Evolutionary conservation across 2,888 invertebrate species (phyloP), one percentile per base, ranked within the genome.

Genomic region (Marasmarcha lunaedactyla): DNA sequence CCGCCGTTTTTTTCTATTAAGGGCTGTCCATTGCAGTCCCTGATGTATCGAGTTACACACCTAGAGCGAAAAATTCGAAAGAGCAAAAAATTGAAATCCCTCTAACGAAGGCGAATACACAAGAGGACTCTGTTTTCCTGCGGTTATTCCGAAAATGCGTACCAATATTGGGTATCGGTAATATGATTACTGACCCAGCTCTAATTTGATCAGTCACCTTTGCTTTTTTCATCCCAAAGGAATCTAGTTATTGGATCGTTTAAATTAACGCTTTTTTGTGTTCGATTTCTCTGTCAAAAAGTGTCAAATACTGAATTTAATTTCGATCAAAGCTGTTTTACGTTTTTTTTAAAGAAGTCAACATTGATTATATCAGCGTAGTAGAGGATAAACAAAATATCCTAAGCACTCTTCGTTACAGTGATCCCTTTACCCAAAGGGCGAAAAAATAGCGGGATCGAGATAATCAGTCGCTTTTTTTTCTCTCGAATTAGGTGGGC

Each of bases 141-240:
- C 57, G 61, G 64, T 73, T 74, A 70, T 72, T 70, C 58, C 59
- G 69, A 67, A 71, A 69, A 67, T 66, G 70, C 62, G 3, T 58
- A 56, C 62, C 57, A 61, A 72, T 78, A 73, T 81, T 78, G 71
- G 73, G 63, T 79, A 71, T 79, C 79, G 58, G 77, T 81, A 83
- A 83, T 70, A 61, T 64, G 76, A 83, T 83, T 81, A 83, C 74
- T 81, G 81, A 78, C 79, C 79, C 70, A 64, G 57, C 66, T 71
- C 69, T 81, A 83, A 83, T 79, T 78, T 69, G 63, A 81, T 83
- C 73, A 77, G 61, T 52, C 54, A 57, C 53, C 59, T 57, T 44
- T 54, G 59, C 65, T 65, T 63, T 70, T 69, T 76, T 69, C 61
- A 62, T 59, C 64, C 63, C 56, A 34, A 13, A 58, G 60, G 63